Percentiles rank a stretch among this genome's conserved stretches.
These are phyloP conservation scores for Neoascia interrupta DNA, from an alignment of 2,888 invertebrate genomes.

Conservation along the genomic window DNA sequence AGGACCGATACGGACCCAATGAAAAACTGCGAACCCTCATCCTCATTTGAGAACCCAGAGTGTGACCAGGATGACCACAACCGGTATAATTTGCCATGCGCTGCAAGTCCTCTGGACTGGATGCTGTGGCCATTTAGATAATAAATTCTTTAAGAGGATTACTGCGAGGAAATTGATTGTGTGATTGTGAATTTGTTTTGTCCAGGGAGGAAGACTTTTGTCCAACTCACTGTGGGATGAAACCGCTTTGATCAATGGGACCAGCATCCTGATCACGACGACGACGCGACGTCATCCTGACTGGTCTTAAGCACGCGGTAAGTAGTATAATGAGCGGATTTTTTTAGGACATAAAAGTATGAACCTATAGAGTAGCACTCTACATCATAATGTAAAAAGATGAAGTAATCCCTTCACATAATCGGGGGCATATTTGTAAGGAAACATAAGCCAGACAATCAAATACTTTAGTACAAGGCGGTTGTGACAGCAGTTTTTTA, in stretches of 20 bases:
- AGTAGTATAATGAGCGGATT: slow-evolving; percentile 4
- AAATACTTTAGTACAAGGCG: too few relatives aligned
- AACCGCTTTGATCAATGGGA: too few relatives aligned
- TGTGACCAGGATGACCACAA: slow-evolving; percentile 50
- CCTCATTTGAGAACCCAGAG: slow-evolving; percentile 25
- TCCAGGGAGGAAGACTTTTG: slow-evolving; percentile 31
- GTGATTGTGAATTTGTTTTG: slow-evolving; percentile 66
- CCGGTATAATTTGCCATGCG: slow-evolving; percentile 62
- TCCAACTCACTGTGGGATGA: slow-evolving; percentile 32
- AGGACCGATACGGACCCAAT: slow-evolving; percentile 13
- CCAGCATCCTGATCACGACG: too few relatives aligned
- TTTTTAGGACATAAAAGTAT: too few relatives aligned
- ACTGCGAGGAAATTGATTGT: slow-evolving; percentile 65
- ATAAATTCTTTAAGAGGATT: slow-evolving; percentile 58
- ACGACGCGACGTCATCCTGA: slow-evolving; percentile 11
- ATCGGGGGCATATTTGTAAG: slow-evolving; percentile 34
- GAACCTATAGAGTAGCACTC: too few relatives aligned
- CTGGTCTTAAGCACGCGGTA: slow-evolving; percentile 13
- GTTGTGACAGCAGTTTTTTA: too few relatives aligned
- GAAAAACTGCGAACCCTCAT: slow-evolving; percentile 5
- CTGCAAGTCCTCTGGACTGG: slow-evolving; percentile 49
- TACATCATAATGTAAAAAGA: too few relatives aligned
- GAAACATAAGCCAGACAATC: too few relatives aligned
- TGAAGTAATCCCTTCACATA: slow-evolving; percentile 45
- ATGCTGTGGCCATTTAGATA: slow-evolving; percentile 60